Percentiles rank a stretch among this genome's conserved stretches.
Conservation (phyloP, 2,888 invertebrate genomes). For the Minunthozetes semirufus region DNA sequence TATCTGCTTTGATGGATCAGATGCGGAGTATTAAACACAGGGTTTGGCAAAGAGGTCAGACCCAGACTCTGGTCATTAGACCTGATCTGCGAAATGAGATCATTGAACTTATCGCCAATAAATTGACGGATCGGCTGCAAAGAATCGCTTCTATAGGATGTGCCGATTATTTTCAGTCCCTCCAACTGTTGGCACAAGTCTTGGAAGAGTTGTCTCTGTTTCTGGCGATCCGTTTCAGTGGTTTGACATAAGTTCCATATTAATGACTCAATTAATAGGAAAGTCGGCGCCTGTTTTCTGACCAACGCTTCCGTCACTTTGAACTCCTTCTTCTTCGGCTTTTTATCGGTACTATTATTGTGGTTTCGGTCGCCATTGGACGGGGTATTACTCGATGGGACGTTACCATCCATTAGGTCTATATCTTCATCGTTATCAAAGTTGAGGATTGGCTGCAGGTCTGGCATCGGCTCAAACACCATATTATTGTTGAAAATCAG, state of each 20-base stretch:
- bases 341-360: not conserved
- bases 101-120: slow-evolving; percentile 16
- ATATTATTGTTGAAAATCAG: not conserved
- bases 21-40: not conserved
- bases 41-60: not conserved
- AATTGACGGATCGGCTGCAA: slow-evolving; percentile 28
- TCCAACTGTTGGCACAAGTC: slow-evolving; percentile 8
- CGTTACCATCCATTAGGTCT: slow-evolving; percentile 2
- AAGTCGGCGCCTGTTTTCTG: slow-evolving; percentile 31
- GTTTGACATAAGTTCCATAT: slow-evolving; percentile 28
- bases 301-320: slow-evolving; percentile 19
- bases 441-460: slow-evolving; percentile 5
- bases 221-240: slow-evolving; percentile 7
- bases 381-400: not conserved
- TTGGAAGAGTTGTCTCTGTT: not conserved
- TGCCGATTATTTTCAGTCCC: slow-evolving; percentile 16
- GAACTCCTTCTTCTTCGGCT: not conserved
- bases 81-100: slow-evolving; percentile 8
- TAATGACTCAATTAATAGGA: slow-evolving; percentile 32
- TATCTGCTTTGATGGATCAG: slow-evolving; percentile 3
- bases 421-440: not conserved
- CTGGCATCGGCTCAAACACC: slow-evolving; percentile 13
- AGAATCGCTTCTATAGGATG: slow-evolving; percentile 10
- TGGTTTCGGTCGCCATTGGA: not conserved
- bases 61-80: not conserved